phyloP scores from a whole-genome alignment of 2,888 invertebrate genomes.

The Agonopterix heracliana region DNA sequence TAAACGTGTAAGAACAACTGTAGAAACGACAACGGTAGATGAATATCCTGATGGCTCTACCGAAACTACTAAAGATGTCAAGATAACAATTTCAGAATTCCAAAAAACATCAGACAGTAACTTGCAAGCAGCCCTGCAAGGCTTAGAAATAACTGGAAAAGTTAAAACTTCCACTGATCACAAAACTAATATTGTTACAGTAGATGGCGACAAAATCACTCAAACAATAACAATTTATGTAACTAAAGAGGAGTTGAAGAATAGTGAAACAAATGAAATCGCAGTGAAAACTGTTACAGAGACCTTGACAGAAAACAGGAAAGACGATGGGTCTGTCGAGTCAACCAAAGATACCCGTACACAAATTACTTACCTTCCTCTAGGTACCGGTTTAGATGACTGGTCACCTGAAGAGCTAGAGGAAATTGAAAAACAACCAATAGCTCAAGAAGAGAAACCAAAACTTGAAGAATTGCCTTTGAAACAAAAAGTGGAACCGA shows the following conservation, averaged over 20 bases:
- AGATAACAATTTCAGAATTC: slow-evolving; percentile 69
- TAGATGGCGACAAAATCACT: slow-evolving; percentile 60
- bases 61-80: slow-evolving; percentile 72
- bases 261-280: slow-evolving; percentile 50
- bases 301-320: slow-evolving; percentile 62
- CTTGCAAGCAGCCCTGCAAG: slow-evolving; percentile 64
- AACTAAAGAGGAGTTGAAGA: slow-evolving; percentile 64
- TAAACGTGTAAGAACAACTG: slow-evolving; percentile 75
- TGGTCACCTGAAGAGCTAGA: slow-evolving; percentile 65
- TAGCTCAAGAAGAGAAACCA: slow-evolving; percentile 34
- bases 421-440: slow-evolving; percentile 51
- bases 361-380: slow-evolving; percentile 66
- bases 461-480: slow-evolving; percentile 30
- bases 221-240: slow-evolving; percentile 60
- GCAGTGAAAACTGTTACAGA: slow-evolving; percentile 67
- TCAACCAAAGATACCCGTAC: slow-evolving; percentile 68
- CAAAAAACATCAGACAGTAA: slow-evolving; percentile 65
- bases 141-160: slow-evolving; percentile 57
- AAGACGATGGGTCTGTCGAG: slow-evolving; percentile 58
- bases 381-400: slow-evolving; percentile 62
- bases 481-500: slow-evolving; percentile 29
- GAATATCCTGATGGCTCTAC: slow-evolving; percentile 73
- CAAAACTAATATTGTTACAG: slow-evolving; percentile 65
- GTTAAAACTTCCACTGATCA: slow-evolving; percentile 62
- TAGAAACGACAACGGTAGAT: slow-evolving; percentile 68